Evolutionary conservation across 1,140 invertebrate species (phyloP).

Genomic region (Probaryconus sp.): DNA sequence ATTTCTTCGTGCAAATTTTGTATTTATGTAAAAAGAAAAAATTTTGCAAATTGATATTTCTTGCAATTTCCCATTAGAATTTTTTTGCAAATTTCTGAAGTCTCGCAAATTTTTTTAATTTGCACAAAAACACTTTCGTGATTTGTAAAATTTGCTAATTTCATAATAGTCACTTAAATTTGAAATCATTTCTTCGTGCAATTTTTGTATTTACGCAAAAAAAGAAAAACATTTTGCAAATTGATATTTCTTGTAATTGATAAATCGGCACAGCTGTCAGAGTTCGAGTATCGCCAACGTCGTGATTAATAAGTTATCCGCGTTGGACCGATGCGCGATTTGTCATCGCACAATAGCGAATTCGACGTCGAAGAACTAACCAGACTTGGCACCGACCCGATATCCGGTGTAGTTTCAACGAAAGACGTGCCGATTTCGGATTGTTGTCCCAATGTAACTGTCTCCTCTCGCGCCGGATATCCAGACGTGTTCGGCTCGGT

Average conservation of each 20-base stretch:
- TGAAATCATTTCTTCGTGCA: too few relatives aligned
- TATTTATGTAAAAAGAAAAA: too few relatives aligned
- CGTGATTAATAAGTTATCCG: constrained; percentile 47
- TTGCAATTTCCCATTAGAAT: too few relatives aligned
- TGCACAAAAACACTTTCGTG: too few relatives aligned
- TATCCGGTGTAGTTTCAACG: constrained; percentile 2
- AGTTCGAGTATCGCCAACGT: constrained; percentile 1
- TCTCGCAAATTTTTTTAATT: too few relatives aligned
- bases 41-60: too few relatives aligned
- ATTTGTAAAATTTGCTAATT: too few relatives aligned
- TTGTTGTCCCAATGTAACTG: constrained; percentile 49
- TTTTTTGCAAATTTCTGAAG: too few relatives aligned
- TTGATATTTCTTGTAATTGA: constrained; percentile 14
- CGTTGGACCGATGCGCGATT: constrained; percentile 61
- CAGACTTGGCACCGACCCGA: neutral
- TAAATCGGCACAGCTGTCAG: constrained; percentile 3
- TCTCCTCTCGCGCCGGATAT: constrained; percentile 56
- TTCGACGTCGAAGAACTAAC: constrained; percentile 22
- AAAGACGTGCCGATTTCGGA: constrained; percentile 43
- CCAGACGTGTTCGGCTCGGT: constrained; percentile 44
- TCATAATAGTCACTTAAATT: too few relatives aligned
- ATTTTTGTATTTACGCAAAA: too few relatives aligned
- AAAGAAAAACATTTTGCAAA: too few relatives aligned
- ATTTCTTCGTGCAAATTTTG: too few relatives aligned
- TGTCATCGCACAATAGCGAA: constrained; percentile 65